phyloP scores from a whole-genome alignment of 2,113 vertebrate species.

The Copsychus sechellarum region DNA sequence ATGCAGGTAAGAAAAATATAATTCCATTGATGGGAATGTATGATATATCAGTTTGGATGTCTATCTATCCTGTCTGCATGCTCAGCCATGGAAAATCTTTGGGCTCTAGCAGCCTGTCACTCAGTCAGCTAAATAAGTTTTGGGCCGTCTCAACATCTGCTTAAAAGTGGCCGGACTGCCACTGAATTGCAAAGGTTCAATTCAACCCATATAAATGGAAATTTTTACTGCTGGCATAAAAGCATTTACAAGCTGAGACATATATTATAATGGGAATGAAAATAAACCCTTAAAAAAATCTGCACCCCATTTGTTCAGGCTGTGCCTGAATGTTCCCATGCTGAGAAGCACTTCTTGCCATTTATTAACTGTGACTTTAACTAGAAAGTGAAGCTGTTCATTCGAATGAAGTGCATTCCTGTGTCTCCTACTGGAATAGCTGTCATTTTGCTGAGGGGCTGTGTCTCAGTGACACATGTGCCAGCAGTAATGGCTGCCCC shows the following conservation, averaged over 20 bases:
- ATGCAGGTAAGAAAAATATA: neutral
- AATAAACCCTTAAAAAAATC: slow-evolving; percentile 58
- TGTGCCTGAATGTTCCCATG: slow-evolving; percentile 33
- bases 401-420: slow-evolving; percentile 45
- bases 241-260: slow-evolving; percentile 48
- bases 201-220: slow-evolving; percentile 39
- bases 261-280: slow-evolving; percentile 10
- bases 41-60: neutral
- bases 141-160: slow-evolving; percentile 25
- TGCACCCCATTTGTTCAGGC: slow-evolving; percentile 62
- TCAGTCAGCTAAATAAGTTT: slow-evolving; percentile 35
- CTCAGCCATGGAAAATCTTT: neutral
- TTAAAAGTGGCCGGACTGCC: slow-evolving; percentile 18
- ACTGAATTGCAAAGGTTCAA: slow-evolving; percentile 40
- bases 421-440: slow-evolving; percentile 41
- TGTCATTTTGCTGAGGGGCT: slow-evolving; percentile 31
- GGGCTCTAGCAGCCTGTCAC: neutral
- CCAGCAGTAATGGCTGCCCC: neutral
- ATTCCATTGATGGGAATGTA: neutral
- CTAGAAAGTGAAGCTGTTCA: slow-evolving; percentile 55
- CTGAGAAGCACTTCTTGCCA: slow-evolving; percentile 57
- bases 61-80: neutral
- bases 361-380: slow-evolving; percentile 68
- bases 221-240: slow-evolving; percentile 50
- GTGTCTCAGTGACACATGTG: neutral